Percentiles rank a stretch among this genome's conserved stretches.
phyloP scores from a whole-genome alignment of 2,888 invertebrate genomes.

The Drosophila gaucha region DNA sequence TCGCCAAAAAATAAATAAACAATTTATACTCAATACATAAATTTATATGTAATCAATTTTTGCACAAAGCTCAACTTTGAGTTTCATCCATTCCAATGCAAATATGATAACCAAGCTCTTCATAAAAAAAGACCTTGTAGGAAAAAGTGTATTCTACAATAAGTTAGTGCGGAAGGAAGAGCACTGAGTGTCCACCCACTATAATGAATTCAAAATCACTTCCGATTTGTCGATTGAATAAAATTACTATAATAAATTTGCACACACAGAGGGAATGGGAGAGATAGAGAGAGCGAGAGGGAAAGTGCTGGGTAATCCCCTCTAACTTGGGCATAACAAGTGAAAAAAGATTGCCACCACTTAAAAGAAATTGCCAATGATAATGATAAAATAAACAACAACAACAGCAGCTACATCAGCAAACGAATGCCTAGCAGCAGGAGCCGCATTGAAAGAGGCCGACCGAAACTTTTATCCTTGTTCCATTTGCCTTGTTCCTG shows the following conservation, averaged over 20 bases:
- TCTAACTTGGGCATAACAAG: conserved; percentile 66
- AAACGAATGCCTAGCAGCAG: conserved; percentile 41
- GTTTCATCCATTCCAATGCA: background rate
- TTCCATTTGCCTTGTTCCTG: conserved; percentile 17
- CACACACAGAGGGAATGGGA: conserved; percentile 42
- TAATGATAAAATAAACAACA: conserved; percentile 81
- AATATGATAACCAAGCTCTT: background rate
- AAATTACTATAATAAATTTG: conserved; percentile 81
- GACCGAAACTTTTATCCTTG: conserved; percentile 62
- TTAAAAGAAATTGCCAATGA: conserved; percentile 81
- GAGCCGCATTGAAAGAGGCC: conserved; percentile 47
- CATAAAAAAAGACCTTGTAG: background rate
- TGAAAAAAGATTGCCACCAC: conserved; percentile 82
- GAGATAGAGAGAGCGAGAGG: conserved; percentile 2
- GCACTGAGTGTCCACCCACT: conserved; percentile 47
- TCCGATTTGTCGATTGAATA: conserved; percentile 84
- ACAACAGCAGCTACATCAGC: conserved; percentile 35
- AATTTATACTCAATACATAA: too few species aligned
- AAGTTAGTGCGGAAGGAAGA: background rate
- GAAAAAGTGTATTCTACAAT: background rate
- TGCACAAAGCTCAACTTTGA: background rate
- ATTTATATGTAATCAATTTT: too few species aligned
- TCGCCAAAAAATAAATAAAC: too few species aligned
- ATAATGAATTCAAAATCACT: conserved; percentile 80
- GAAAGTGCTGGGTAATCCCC: conserved; percentile 61